These are phyloP conservation scores for Nasonia oneida DNA, from an alignment of 2,888 invertebrate genomes.

Conservation along the genomic window DNA sequence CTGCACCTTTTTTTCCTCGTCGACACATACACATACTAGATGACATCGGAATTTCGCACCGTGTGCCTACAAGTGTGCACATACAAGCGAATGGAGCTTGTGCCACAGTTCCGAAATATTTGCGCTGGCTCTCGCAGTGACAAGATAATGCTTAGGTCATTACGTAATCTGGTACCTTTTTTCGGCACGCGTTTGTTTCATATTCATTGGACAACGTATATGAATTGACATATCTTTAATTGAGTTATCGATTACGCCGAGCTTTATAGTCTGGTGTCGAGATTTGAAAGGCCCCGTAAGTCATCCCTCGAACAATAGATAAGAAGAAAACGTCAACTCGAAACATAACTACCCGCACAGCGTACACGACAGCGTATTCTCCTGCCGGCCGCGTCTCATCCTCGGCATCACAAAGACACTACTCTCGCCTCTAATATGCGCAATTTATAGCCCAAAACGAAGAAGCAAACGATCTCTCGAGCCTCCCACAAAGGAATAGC, in stretches of 20 bases:
- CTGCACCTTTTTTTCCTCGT: background rate
- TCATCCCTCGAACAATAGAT: background rate
- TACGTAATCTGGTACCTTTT: background rate
- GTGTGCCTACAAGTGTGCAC: too few species aligned
- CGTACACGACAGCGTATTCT: background rate
- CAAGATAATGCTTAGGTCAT: background rate
- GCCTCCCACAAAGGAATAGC: slow-evolving; percentile 22
- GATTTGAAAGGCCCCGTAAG: too few species aligned
- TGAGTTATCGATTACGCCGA: background rate
- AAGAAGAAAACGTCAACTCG: background rate
- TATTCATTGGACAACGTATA: background rate
- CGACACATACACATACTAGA: background rate
- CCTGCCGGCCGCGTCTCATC: background rate
- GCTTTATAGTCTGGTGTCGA: background rate
- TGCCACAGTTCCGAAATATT: background rate
- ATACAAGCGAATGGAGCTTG: background rate
- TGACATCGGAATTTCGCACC: slow-evolving; percentile 33
- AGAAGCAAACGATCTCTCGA: background rate
- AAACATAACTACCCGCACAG: background rate
- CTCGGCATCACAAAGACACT: background rate
- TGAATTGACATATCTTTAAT: background rate
- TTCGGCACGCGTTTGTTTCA: background rate
- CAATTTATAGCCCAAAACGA: background rate
- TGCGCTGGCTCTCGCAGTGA: background rate
- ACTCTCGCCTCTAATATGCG: slow-evolving; percentile 16